phyloP scores from a whole-genome alignment of 2,797 vertebrate genomes.

The Gorsachius magnificus region DNA sequence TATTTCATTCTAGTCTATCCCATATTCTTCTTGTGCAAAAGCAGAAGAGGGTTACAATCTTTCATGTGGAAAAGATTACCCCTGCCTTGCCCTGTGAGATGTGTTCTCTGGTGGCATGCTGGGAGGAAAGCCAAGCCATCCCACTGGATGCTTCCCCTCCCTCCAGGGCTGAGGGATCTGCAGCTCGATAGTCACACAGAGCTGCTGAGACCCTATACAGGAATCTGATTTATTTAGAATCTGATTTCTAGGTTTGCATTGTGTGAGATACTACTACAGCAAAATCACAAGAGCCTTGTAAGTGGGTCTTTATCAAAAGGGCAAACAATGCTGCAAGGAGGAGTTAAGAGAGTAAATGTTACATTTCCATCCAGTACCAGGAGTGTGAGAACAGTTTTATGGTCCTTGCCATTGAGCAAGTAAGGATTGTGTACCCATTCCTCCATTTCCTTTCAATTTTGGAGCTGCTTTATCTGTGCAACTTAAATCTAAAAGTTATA shows the following conservation, averaged over 20 bases:
- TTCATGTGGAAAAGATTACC: background rate
- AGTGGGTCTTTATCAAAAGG: background rate
- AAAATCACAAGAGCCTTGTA: background rate
- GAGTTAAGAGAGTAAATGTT: background rate
- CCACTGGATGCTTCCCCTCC: background rate
- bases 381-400: background rate
- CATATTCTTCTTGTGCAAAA: background rate
- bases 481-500: background rate
- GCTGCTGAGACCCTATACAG: background rate
- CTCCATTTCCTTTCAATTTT: background rate
- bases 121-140: background rate
- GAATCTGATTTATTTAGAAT: background rate
- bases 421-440: background rate
- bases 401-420: background rate
- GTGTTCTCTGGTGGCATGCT: fast-evolving
- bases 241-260: background rate
- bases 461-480: background rate
- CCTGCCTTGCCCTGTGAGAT: fast-evolving
- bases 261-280: background rate
- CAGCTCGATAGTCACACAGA: background rate
- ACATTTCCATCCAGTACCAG: background rate
- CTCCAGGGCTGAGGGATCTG: background rate
- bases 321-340: background rate
- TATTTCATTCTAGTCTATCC: background rate
- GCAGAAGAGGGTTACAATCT: background rate